Conservation (phyloP, 1,140 invertebrate genomes). For the Drosophila lacertosa region DNA sequence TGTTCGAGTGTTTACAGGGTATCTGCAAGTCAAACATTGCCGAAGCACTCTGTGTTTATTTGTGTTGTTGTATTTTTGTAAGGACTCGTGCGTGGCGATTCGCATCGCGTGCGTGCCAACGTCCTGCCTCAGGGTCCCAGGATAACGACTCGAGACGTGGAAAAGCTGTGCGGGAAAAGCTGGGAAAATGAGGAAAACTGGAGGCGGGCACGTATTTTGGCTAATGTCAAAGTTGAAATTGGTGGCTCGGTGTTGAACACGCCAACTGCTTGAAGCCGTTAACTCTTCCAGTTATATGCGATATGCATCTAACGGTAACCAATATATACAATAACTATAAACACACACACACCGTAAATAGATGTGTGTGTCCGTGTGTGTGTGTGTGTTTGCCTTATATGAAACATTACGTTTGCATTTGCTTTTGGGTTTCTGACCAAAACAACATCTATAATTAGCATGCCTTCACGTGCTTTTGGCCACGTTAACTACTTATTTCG, state of each 20-base stretch:
- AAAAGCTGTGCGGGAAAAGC: too few species aligned
- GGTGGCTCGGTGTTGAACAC: slow-evolving; percentile 1
- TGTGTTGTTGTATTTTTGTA: not conserved
- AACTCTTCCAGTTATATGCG: slow-evolving; percentile 38
- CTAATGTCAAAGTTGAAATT: slow-evolving; percentile 50
- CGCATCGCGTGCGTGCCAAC: slow-evolving; percentile 31
- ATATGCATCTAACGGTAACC: slow-evolving; percentile 27
- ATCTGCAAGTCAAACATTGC: not conserved
- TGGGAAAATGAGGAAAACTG: too few species aligned
- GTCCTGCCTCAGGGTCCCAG: not conserved
- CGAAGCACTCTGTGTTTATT: too few species aligned
- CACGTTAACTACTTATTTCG: not conserved
- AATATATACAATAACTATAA: not conserved
- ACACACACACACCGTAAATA: not conserved
- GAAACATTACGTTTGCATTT: not conserved
- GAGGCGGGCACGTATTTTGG: not conserved
- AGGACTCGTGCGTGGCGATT: not conserved
- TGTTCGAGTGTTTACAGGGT: not conserved
- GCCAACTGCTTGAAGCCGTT: slow-evolving; percentile 10
- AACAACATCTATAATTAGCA: slow-evolving; percentile 34
- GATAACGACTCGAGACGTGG: slow-evolving; percentile 19
- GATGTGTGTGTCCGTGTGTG: not conserved
- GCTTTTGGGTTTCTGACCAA: slow-evolving; percentile 31
- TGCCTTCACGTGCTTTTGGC: slow-evolving; percentile 22
- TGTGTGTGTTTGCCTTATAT: slow-evolving; percentile 11